These are phyloP conservation scores for Artibeus lituratus DNA, from an alignment of 2,797 vertebrate species.

Conservation along the genomic window DNA sequence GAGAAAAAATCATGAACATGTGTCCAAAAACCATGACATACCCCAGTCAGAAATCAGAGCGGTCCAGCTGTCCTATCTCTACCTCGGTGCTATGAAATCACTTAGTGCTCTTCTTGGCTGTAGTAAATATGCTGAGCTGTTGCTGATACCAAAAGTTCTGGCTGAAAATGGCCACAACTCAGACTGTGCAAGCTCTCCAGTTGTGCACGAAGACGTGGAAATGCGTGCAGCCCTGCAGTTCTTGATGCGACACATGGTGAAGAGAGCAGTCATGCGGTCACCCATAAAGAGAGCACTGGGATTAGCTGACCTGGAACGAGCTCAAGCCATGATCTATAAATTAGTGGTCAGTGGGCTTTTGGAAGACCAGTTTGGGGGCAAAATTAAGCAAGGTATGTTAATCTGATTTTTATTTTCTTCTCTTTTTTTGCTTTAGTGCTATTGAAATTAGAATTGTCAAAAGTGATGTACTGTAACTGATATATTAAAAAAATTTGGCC, in stretches of 20 bases:
- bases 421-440: background rate
- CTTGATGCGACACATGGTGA: slow-evolving; percentile 98
- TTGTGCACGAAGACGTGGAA: slow-evolving; percentile 94
- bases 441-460: background rate
- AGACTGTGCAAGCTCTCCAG: slow-evolving; percentile 89
- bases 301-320: slow-evolving; percentile 94
- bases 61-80: slow-evolving; percentile 96
- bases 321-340: slow-evolving; percentile 98
- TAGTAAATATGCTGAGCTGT: slow-evolving; percentile 96
- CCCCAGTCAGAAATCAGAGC: slow-evolving; percentile 93
- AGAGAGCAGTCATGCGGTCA: slow-evolving; percentile 95
- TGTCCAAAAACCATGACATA: slow-evolving; percentile 87
- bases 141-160: slow-evolving; percentile 95
- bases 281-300: slow-evolving; percentile 95
- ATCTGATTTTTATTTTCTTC: background rate
- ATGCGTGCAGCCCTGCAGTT: slow-evolving; percentile 96
- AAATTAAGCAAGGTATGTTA: slow-evolving; percentile 87
- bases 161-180: slow-evolving; percentile 95
- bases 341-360: slow-evolving; percentile 93
- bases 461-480: background rate
- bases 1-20: slow-evolving; percentile 91
- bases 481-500: background rate
- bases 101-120: slow-evolving; percentile 96
- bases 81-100: slow-evolving; percentile 97
- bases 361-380: slow-evolving; percentile 91